Conservation (phyloP, 2,113 vertebrate genomes). For the Periophthalmus modestus region DNA sequence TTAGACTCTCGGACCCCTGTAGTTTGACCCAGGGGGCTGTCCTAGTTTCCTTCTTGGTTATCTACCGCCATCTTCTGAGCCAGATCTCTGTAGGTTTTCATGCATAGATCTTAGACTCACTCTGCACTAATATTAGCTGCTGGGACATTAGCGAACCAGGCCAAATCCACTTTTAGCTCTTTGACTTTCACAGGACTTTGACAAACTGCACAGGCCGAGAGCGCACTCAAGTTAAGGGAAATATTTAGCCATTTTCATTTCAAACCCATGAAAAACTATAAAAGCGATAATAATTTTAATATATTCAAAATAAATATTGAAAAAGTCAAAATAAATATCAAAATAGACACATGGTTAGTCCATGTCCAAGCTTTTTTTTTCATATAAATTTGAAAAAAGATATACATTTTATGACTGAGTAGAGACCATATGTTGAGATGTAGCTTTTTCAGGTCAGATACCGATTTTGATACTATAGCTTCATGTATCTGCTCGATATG, state of each 20-base stretch:
- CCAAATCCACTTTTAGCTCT: conserved; percentile 45
- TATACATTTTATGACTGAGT: no score
- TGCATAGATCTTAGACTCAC: conserved; percentile 39
- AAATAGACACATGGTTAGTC: no score
- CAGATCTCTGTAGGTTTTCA: conserved; percentile 68
- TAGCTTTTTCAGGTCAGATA: no score
- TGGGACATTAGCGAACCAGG: conserved; percentile 61
- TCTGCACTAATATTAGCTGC: conserved; percentile 70
- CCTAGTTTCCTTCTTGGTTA: conserved; percentile 60
- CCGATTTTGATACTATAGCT: no score
- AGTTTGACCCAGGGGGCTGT: conserved; percentile 56
- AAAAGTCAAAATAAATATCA: no score
- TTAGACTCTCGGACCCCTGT: conserved; percentile 9
- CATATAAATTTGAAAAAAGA: no score
- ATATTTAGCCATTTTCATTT: neutral
- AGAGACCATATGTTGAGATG: neutral
- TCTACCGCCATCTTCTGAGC: conserved; percentile 61
- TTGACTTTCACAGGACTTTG: conserved; percentile 72
- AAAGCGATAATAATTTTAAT: no score
- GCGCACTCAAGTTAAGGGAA: neutral
- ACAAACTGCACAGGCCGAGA: conserved; percentile 16
- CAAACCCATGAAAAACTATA: neutral
- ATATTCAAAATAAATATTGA: no score
- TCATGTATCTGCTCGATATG: no score
- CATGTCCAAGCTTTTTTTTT: no score